Base-by-base conservation (phyloP, 2,888 invertebrate species). In the Amblyteles armatorius region DNA sequence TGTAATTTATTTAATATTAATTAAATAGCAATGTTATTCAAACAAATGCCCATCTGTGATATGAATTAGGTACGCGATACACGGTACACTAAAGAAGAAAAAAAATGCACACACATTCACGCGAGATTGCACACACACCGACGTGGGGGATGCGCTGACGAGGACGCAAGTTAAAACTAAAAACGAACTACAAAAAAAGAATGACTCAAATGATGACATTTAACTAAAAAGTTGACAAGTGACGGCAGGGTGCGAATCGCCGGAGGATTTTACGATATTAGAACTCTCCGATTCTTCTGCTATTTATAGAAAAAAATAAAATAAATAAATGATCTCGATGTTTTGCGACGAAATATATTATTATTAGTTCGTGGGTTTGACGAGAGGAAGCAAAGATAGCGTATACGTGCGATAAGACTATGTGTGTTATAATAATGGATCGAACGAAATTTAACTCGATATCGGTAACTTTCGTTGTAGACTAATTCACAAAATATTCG, bases 201-300 rank as follows among this genome's bases (percentile, higher is more conserved):
- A 71, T 65, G 65, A 60, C 69, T 26, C 13, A 22, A 80, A 82
- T 52, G 55, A 65, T 40, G 29, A 80, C 63, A 69, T 57, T 78
- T 65, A 68, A 67, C 40, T 36, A 67, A 63, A 74, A 44, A 40
- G 40, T 63, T 65, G 16, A 13, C 19, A 60, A 63, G 26, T 71
- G 77, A 67, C 50, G 78, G 86, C 86, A 84, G 88, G 88, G 79
- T 88, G 86, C 87, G 82, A 88, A 85, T 85, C 65, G 74, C 65
- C 55, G 60, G 29, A 83, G 65, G 44, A 26, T 74, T 80, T 60
- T 33, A 50, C 80, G 68, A 48, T 55, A 68, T 57, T 29, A 52
- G 52, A 36, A 79, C 65, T 50, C 48, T 48, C 36, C 40, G 52
- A 40, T 52, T 36, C 72, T 72, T 57, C 36, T 63, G 44, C 13